Evolutionary conservation across 2,113 vertebrate species (phyloP), one percentile per base, ranked within the genome.

Genomic region (Prochilodus magdalenae): DNA sequence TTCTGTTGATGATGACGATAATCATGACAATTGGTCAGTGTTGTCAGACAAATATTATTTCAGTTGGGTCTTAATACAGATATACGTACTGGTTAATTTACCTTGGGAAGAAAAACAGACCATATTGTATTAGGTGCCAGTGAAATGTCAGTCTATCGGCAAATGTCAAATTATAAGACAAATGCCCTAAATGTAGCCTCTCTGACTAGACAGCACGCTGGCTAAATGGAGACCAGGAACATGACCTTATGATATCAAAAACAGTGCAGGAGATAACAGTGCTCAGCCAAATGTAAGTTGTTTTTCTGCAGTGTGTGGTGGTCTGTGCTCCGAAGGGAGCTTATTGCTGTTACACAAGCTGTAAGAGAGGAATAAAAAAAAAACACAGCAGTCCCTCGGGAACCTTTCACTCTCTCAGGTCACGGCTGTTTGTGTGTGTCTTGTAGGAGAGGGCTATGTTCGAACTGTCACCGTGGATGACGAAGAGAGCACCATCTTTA

Each of bases 401-500:
- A 75, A 63, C 30, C 16, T 33, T 57, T 81, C 24, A 40, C 24
- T 69, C 63, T 69, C 33, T 75, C 20, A 71, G 75, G 81, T 91
- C 62, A 89, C 80, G 53, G 77, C 60, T 86, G 33, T 75, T 83
- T 74, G n/a, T 74, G 47, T 78, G 36, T 73, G 80, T 90, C 86
- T 90, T 36, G 47, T 84, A 97, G 96, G 95, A 79, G 96, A 96
- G 84, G 95, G 95, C 53, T 96, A 96, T 57, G 90, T 95, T 75
- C 92, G 94, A 86, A 91, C 89, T 10, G 94, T 97, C 80, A 89
- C 87, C 1, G 95, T 97, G 84, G 96, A 97, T 84, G 95, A 95
- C 2, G 96, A 96, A 88, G 95, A 96, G 74, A 95, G 95, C 82
- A 92, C 93, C 87, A 91, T 97, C 84, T 88, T 96, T 88, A 93